Conservation (phyloP, 1,140 invertebrate species). For the Caerostris darwini region DNA sequence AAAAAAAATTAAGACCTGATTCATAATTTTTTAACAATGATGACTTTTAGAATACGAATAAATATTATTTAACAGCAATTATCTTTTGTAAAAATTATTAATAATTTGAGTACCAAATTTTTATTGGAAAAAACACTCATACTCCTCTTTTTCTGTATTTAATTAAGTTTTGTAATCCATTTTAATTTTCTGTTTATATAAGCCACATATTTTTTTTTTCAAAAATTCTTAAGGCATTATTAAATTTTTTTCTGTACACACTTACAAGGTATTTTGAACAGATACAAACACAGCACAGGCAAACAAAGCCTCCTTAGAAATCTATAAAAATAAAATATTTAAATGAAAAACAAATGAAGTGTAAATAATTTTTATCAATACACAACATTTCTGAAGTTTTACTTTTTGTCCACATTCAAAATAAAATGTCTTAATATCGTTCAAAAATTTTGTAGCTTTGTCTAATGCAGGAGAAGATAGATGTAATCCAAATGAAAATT, state of each 20-base stretch:
- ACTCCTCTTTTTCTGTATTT: too few species aligned
- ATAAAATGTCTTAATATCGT: conserved; percentile 39
- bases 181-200: too few species aligned
- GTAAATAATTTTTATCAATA: neutral
- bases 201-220: too few species aligned
- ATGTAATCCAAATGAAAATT: conserved; percentile 46
- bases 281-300: conserved; percentile 48
- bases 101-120: too few species aligned
- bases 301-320: conserved; percentile 43
- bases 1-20: too few species aligned
- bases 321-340: conserved; percentile 4
- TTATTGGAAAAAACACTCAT: too few species aligned
- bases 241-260: neutral
- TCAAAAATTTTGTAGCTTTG: conserved; percentile 6
- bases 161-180: too few species aligned
- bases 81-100: too few species aligned
- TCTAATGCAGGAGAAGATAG: neutral
- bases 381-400: neutral
- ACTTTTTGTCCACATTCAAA: conserved; percentile 42
- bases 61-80: too few species aligned
- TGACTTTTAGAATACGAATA: too few species aligned
- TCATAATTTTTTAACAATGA: too few species aligned
- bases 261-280: conserved; percentile 63
- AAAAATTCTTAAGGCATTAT: too few species aligned
- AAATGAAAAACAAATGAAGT: neutral